Conservation (phyloP, 1,140 invertebrate genomes). For the Andrena cerasifolii region DNA sequence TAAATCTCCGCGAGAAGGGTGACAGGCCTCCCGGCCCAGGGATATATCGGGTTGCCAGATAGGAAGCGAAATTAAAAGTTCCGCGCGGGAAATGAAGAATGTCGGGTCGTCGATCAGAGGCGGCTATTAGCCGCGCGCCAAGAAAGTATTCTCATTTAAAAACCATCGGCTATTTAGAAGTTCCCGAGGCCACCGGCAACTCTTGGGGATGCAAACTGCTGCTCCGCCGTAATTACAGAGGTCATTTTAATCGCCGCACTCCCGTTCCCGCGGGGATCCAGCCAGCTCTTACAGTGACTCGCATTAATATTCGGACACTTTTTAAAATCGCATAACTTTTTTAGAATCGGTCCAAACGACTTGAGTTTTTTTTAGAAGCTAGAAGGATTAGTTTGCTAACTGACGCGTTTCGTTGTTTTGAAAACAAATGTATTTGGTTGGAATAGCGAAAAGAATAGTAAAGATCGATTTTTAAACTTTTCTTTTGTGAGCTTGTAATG, state of each 20-base stretch:
- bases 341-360: no score
- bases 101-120: not conserved
- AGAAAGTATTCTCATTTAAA: constrained; percentile 17
- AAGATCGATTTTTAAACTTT: no score
- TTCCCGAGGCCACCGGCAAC: not conserved
- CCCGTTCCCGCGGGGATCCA: not conserved
- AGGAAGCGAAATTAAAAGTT: not conserved
- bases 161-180: not conserved
- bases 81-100: not conserved
- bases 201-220: not conserved
- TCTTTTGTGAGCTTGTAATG: no score
- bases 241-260: constrained; percentile 4
- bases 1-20: not conserved
- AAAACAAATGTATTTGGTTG: no score
- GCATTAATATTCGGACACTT: no score
- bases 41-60: not conserved
- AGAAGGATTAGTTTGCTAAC: no score
- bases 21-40: not conserved
- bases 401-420: no score
- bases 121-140: not conserved
- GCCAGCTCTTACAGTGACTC: not conserved
- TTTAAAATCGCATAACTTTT: no score
- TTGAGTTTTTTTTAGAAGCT: no score
- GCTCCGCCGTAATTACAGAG: not conserved
- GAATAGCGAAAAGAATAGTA: no score